Base-by-base conservation (phyloP, 2,888 invertebrate genomes). In the Apeira syringaria region DNA sequence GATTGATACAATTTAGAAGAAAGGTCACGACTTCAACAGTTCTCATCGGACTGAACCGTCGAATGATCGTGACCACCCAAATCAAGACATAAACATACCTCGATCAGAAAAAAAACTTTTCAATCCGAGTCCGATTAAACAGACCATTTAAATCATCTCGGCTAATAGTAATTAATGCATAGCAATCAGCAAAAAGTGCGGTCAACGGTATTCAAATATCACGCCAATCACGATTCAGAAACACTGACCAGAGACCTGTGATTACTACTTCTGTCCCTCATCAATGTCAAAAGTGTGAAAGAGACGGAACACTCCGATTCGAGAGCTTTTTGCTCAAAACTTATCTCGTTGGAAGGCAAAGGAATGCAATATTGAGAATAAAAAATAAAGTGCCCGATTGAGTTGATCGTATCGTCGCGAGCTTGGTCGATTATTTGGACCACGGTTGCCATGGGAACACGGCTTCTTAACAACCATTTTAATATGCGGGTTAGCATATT, bases 361-460 rank as follows among this genome's bases (percentile, higher is more conserved):
- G 75, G 79, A 76, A 78, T 78, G 78, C 75, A 70, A 70, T 68
- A 66, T 68, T 63, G 61, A 59, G 62, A 65, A 67, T 66, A 70
- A 70, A 73, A 75, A 68, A 68, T 56, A 61, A 57, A 64, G 61
- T 60, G 50, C 57, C 45, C 57, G 59, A 60, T 61, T 61, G 60
- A 64, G 61, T 46, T 55, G 74, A 74, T 71, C 61, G 57, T 72
- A 77, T 76, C 69, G 46, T 56, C 7, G 53, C 59, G 56, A 59
- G 62, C 59, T 56, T 61, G 61, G 59, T 69, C 75, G 78, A 74
- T 76, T 76, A 78, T 79, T 74, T 72, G 74, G 65, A 65, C 65
- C 63, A 59, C 59, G 43, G 81, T 80, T 78, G 74, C 81, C 59
- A 81, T 80, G 69, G 78, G 69, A 71, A 80, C 77, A 43, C 57